Base-by-base conservation (phyloP, 2,113 vertebrate genomes). In the Noturus placidus region DNA sequence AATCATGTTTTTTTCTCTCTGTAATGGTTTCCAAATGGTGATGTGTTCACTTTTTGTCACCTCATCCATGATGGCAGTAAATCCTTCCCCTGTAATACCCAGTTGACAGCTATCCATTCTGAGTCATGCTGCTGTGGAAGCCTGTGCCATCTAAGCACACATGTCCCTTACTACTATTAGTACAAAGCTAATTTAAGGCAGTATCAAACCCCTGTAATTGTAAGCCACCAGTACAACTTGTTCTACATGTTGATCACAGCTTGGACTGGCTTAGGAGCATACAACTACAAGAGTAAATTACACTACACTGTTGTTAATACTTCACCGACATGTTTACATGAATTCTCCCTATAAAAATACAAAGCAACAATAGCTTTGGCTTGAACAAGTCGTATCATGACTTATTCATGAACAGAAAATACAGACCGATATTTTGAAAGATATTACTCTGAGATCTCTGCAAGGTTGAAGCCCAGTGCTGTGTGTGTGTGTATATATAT, bases 41-140 rank as follows among this genome's bases (percentile, higher is more conserved):
- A 80, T 78, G 76, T 27, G 20, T 80, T 30, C 7, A 11, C 11
- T 80, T 56, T 70, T 80, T 80, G 84, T 67, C 94, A 95, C 85
- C 93, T 93, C 86, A 93, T 93, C 87, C 87, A 93, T n/a, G 87
- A 91, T 0, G 92, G 90, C 80, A 84, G 92, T 92, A 93, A 90
- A 67, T 94, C 93, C 0, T 94, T 95, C 89, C 89, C 65, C 72
- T 92, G 92, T 87, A 90, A 91, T 0, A 17, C 89, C 3, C 93
- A 93, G 85, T 93, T 95, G 1, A 52, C 90, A 3, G 84, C 93
- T 57, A 57, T 10, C 30, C n/a, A 90, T 90, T 91, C 70, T 87
- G 27, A 85, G 87, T 59, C 93, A 94, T 87, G 84, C 30, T 27
- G 54, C 54, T 15, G 17, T 30, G 54, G 78, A 82, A 30, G 25